Evolutionary conservation across 2,797 vertebrate species (phyloP).

Genomic region (Holocentrus rufus): DNA sequence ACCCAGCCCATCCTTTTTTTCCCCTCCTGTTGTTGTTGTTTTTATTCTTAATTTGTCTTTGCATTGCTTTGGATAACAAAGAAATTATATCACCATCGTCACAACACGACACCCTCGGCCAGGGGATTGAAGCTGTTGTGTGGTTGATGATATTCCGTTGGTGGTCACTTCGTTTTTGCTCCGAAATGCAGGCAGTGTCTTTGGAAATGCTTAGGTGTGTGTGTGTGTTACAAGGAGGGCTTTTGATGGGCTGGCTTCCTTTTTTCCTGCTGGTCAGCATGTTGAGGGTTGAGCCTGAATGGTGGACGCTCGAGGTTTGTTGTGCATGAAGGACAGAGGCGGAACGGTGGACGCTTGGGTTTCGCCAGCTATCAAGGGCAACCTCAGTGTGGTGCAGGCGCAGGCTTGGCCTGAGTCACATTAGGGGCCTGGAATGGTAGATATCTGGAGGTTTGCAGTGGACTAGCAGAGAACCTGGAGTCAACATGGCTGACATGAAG

Average conservation of each 20-base stretch:
- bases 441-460: constrained; percentile 5
- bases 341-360: constrained; percentile 26
- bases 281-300: constrained; percentile 24
- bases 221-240: constrained; percentile 11
- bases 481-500: constrained; percentile 21
- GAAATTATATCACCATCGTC: background rate
- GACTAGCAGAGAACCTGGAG: background rate
- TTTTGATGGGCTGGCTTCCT: constrained; percentile 29
- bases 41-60: constrained; percentile 35
- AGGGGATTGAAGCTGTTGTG: rapidly evolving
- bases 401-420: constrained; percentile 6
- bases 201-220: constrained; percentile 5
- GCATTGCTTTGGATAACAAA: constrained; percentile 7
- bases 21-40: background rate
- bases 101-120: background rate
- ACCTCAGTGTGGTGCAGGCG: background rate
- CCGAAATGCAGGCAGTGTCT: constrained; percentile 3
- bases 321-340: constrained; percentile 48
- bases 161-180: constrained; percentile 30
- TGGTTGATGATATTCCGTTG: background rate
- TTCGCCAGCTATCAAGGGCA: constrained; percentile 16
- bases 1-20: constrained; percentile 27
- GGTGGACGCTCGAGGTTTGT: constrained; percentile 33
- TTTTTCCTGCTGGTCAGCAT: constrained; percentile 45
- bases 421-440: constrained; percentile 9